Conservation (phyloP, 1,140 invertebrate species). For the Eulimnadia texana region DNA sequence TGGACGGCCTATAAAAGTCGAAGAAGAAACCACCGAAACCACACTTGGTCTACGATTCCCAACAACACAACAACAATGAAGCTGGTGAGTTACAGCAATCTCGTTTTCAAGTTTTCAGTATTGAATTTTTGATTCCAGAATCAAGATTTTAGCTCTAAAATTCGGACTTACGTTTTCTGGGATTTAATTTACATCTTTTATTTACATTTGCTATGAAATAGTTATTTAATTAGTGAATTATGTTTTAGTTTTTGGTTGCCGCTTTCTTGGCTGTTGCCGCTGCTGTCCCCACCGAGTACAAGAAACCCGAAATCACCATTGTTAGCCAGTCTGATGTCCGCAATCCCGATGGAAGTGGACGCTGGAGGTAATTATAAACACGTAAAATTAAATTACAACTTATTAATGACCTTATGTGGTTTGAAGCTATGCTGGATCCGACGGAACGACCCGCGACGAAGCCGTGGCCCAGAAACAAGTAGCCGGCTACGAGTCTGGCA, state of each 20-base stretch:
- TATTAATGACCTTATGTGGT: not conserved
- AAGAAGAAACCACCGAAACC: no score
- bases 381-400: not conserved
- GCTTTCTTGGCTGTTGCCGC: constrained; percentile 12
- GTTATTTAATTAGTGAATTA: no score
- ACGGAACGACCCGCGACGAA: constrained; percentile 7
- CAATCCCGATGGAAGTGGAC: constrained; percentile 8
- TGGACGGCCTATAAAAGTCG: no score
- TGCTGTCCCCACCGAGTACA: not conserved
- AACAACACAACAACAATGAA: no score
- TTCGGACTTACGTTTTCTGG: no score
- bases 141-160: no score
- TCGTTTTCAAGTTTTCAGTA: no score
- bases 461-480: not conserved
- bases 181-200: no score
- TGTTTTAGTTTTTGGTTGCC: constrained; percentile 9
- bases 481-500: constrained; percentile 4
- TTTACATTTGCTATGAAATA: no score
- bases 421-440: constrained; percentile 11
- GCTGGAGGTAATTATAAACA: constrained; percentile 8
- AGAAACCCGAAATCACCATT: constrained; percentile 4
- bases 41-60: no score
- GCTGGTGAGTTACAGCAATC: no score
- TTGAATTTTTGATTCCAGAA: no score
- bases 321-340: constrained; percentile 12